Conservation (phyloP, 1,140 invertebrate genomes). For the Trichogramma pretiosum region DNA sequence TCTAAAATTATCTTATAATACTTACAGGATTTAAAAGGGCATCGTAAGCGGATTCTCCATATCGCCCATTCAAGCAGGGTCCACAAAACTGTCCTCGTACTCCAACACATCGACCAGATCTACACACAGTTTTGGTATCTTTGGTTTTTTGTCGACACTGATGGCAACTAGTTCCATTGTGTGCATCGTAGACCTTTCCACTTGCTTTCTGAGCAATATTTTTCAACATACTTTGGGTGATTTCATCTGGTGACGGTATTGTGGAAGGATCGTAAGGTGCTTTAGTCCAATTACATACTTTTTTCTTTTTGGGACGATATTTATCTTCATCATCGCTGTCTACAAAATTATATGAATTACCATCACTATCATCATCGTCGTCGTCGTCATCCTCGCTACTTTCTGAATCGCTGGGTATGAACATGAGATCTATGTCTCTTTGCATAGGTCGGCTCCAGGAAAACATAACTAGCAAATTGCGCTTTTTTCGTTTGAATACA, state of each 20-base stretch:
- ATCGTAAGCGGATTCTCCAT: slow-evolving; percentile 39
- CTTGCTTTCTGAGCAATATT: slow-evolving; percentile 29
- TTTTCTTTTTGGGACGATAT: slow-evolving; percentile 5
- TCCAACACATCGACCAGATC: slow-evolving; percentile 39
- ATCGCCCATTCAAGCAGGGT: slow-evolving; percentile 41
- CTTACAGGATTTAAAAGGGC: slow-evolving; percentile 41
- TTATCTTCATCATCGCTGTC: slow-evolving; percentile 7
- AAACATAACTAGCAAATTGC: slow-evolving; percentile 25
- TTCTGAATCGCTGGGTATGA: too few species aligned
- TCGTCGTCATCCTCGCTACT: slow-evolving; percentile 24
- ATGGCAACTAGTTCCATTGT: slow-evolving; percentile 38
- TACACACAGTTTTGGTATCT: slow-evolving; percentile 44
- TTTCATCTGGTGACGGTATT: slow-evolving; percentile 30
- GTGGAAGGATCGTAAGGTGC: slow-evolving; percentile 19
- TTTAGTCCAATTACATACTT: slow-evolving; percentile 9
- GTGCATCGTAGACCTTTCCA: slow-evolving; percentile 30
- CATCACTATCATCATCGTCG: background rate
- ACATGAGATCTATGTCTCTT: slow-evolving; percentile 26
- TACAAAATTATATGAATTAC: too few species aligned
- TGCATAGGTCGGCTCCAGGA: slow-evolving; percentile 29
- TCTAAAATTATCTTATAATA: background rate
- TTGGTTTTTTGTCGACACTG: slow-evolving; percentile 45
- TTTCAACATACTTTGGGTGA: slow-evolving; percentile 34
- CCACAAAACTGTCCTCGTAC: slow-evolving; percentile 46
- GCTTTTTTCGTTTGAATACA: slow-evolving; percentile 11